phyloP scores from a whole-genome alignment of 2,888 invertebrate genomes.

The Drosophila birchii region DNA sequence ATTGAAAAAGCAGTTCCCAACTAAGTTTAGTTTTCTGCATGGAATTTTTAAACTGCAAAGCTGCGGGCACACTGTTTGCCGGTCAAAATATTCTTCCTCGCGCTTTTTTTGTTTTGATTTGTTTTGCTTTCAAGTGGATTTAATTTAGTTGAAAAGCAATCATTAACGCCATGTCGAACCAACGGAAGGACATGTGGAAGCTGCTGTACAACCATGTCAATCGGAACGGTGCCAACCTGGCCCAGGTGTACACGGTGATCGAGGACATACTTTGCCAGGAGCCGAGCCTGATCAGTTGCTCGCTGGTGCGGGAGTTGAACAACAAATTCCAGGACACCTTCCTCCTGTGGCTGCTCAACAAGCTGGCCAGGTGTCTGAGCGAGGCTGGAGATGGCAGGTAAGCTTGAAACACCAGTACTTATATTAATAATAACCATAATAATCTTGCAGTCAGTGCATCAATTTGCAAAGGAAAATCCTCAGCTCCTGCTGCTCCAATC shows the following conservation, averaged over 20 bases:
- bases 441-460: slow-evolving; percentile 65
- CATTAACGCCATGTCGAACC: slow-evolving; percentile 66
- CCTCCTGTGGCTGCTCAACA: slow-evolving; percentile 79
- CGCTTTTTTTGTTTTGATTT: slow-evolving; percentile 5
- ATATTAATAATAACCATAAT: background rate
- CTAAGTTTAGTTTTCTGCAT: background rate
- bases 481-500: slow-evolving; percentile 79
- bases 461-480: slow-evolving; percentile 80
- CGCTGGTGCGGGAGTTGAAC: slow-evolving; percentile 59
- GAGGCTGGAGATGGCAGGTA: slow-evolving; percentile 57
- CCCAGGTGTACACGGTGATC: slow-evolving; percentile 71
- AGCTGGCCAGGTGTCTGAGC: slow-evolving; percentile 66
- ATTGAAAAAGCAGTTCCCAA: background rate
- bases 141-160: background rate
- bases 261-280: slow-evolving; percentile 81
- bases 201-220: slow-evolving; percentile 81
- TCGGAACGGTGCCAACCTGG: slow-evolving; percentile 65
- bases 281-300: slow-evolving; percentile 77
- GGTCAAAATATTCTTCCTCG: slow-evolving; percentile 1
- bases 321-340: slow-evolving; percentile 77
- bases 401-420: background rate
- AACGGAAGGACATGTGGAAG: slow-evolving; percentile 82
- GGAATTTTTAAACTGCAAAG: background rate
- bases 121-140: slow-evolving; percentile 1
- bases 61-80: background rate